These are phyloP conservation scores for Tapirus indicus DNA, from an alignment of 2,797 vertebrate genomes.

Conservation along the genomic window DNA sequence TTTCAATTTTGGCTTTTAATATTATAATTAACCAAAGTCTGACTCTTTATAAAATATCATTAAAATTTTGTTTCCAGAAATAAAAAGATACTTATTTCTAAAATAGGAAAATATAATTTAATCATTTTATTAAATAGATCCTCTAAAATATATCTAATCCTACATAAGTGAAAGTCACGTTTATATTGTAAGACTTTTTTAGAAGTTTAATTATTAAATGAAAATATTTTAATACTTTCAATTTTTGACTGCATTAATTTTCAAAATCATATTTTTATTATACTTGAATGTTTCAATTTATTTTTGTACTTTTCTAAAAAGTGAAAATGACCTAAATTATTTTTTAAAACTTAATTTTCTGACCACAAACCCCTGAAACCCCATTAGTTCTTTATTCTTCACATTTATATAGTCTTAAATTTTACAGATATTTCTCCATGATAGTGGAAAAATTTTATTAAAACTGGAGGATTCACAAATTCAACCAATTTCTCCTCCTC, in stretches of 20 bases:
- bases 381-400: slow-evolving; percentile 19
- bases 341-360: slow-evolving; percentile 15
- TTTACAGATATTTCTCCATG: not conserved
- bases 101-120: slow-evolving; percentile 45
- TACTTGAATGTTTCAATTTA: not conserved
- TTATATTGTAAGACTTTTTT: slow-evolving; percentile 8
- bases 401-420: not conserved
- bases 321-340: slow-evolving; percentile 15
- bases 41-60: slow-evolving; percentile 1
- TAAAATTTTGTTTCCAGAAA: not conserved
- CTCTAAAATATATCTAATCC: slow-evolving; percentile 42
- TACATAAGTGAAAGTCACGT: slow-evolving; percentile 33
- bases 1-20: slow-evolving; percentile 52
- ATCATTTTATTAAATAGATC: slow-evolving; percentile 43
- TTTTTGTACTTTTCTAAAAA: slow-evolving; percentile 38
- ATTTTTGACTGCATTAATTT: slow-evolving; percentile 21
- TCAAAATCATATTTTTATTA: not conserved
- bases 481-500: not conserved
- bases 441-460: not conserved
- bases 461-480: slow-evolving; percentile 3
- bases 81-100: slow-evolving; percentile 29
- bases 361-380: not conserved
- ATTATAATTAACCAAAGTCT: slow-evolving; percentile 7
- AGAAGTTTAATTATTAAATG: slow-evolving; percentile 20
- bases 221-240: slow-evolving; percentile 45